Percentiles rank a stretch among this genome's conserved stretches.
These are phyloP conservation scores for Bettongia penicillata DNA, from an alignment of 2,113 vertebrate species.

Conservation along the genomic window DNA sequence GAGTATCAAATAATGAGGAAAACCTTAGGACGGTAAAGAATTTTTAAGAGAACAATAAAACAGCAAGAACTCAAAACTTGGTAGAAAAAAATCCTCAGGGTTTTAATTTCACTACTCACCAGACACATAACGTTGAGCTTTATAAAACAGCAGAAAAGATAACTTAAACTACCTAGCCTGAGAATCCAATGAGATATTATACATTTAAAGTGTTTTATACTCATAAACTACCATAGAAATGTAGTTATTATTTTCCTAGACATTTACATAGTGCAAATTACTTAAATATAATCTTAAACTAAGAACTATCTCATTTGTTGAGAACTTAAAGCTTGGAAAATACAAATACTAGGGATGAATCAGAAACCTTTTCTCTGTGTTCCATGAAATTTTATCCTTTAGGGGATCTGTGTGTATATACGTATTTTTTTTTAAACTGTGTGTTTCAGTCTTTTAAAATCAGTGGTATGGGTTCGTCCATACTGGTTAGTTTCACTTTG, in stretches of 20 bases:
- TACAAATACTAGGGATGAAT: neutral
- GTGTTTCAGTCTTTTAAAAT: neutral
- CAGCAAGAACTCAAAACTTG: no score
- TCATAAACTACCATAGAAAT: no score
- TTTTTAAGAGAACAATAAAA: no score
- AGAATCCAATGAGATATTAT: no score
- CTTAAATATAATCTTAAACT: slow-evolving; percentile 13
- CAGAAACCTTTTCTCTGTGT: neutral
- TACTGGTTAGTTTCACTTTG: neutral
- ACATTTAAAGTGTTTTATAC: no score
- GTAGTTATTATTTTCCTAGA: neutral
- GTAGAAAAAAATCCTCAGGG: no score
- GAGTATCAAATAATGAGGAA: neutral
- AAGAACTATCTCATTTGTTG: neutral
- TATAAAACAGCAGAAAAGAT: no score
- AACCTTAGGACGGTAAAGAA: slow-evolving; percentile 5
- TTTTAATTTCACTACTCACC: no score
- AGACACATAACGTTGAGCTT: no score
- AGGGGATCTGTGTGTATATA: accelerated
- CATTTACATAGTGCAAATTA: neutral
- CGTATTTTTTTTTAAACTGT: accelerated
- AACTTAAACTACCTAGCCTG: no score
- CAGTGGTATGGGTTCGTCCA: neutral
- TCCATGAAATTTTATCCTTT: slow-evolving; percentile 21
- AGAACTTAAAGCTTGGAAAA: slow-evolving; percentile 6